Base-by-base conservation (phyloP, 2,888 invertebrate genomes). In the Thalpophila matura region DNA sequence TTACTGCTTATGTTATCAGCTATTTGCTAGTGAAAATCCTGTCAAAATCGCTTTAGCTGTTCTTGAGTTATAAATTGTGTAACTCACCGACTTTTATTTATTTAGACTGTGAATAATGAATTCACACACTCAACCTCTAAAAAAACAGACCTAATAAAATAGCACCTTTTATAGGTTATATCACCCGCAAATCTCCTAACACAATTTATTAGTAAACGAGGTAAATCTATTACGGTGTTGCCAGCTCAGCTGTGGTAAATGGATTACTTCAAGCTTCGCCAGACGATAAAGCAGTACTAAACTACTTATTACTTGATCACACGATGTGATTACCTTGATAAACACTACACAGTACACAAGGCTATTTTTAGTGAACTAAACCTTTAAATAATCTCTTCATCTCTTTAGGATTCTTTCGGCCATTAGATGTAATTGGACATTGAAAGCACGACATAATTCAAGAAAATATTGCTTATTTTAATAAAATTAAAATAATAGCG, bases 261-360 rank as follows among this genome's bases (percentile, higher is more conserved):
- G 60, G 72, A 72, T 71, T 71, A 71, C 72, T 60, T 65, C 56
- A 65, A 38, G 72, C 72, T 71, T 65, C 59, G 56, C 70, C 40
- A 53, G 72, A 60, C 72, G 40, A 57, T 71, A 60, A 65, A 72
- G 56, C 35, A 42, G 58, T 47, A 60, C 53, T 65, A 60, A 71
- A 53, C 43, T 53, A 56, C 66, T 71, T 71, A 72, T 65, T 71
- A 60, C 49, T 56, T 31, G 60, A 71, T 69, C 70, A 68, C 56
- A 56, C 47, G 51, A 49, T 65, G 66, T 9, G 43, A 31, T 49
- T 55, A n/a, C n/a, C 35, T 43, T 49, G 56, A 31, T 56, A 31
- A 56, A 64, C 33, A 42, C 35, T n/a, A n/a, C 12, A 54, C 27
- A 33, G 22, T 54, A 7, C 12, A 42, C 3, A 12, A 26, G 4